A percentile compares a stretch with the other conserved stretches of the same genome.
phyloP scores from a whole-genome alignment of 2,113 vertebrate species.

The Silurus glanis region DNA sequence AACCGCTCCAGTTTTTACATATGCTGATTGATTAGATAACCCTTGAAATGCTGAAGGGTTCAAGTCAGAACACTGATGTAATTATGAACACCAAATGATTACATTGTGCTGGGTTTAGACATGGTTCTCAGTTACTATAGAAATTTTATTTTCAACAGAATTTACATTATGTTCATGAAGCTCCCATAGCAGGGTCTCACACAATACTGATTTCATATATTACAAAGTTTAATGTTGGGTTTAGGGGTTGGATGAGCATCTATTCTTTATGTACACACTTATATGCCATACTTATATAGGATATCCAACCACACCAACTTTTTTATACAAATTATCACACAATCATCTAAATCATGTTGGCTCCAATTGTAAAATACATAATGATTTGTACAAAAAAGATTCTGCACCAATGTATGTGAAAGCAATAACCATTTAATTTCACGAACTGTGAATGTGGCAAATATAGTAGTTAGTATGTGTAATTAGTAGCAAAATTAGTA shows the following conservation, averaged over 20 bases:
- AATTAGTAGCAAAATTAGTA: neutral
- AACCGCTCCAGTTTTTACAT: neutral
- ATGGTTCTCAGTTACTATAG: neutral
- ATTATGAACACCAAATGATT: neutral
- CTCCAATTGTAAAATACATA: neutral
- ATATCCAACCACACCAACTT: too few relatives aligned
- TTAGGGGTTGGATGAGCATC: neutral
- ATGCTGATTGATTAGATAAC: neutral
- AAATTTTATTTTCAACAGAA: neutral
- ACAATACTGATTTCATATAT: neutral
- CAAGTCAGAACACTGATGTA: neutral
- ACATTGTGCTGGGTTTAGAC: neutral
- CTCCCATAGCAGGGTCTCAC: neutral
- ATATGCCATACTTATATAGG: too few relatives aligned
- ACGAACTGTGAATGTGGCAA: neutral
- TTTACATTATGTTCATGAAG: neutral
- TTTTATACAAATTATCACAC: neutral
- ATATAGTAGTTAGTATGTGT: neutral
- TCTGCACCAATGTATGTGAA: neutral
- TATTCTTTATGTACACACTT: neutral
- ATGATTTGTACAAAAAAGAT: neutral
- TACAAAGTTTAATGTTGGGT: neutral
- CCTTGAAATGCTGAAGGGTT: neutral
- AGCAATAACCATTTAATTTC: neutral
- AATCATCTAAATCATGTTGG: neutral